Evolutionary conservation across 2,113 vertebrate genomes (phyloP).

Genomic region (Leucopternis melanops): DNA sequence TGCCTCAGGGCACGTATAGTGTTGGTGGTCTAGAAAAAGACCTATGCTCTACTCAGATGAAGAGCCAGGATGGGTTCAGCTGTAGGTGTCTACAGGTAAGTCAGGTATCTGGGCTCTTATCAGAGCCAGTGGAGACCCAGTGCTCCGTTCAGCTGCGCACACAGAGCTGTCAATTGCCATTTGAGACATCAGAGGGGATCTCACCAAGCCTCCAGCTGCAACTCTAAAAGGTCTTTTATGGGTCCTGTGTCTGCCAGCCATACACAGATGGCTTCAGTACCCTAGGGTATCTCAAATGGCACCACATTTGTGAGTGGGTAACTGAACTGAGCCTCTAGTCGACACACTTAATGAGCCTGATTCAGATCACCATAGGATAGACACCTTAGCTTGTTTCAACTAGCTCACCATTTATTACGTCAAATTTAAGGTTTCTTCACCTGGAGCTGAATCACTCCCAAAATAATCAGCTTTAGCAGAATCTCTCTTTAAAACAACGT

Average conservation of each 20-base stretch:
- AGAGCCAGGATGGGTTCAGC: not conserved
- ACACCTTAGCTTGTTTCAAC: not conserved
- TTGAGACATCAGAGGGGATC: not conserved
- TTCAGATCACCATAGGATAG: not conserved
- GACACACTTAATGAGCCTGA: not conserved
- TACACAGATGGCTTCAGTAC: not conserved
- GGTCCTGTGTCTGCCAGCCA: not conserved
- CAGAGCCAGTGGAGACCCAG: not conserved
- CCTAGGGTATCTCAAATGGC: not conserved
- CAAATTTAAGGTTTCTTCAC: not conserved
- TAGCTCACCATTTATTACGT: not conserved
- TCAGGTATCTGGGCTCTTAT: not conserved
- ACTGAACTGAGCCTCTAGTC: not conserved
- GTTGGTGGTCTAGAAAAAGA: not conserved
- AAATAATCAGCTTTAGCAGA: not conserved
- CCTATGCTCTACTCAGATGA: not conserved
- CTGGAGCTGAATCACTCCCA: not conserved
- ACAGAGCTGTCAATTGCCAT: not conserved
- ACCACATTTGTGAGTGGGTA: not conserved
- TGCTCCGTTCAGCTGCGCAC: not conserved
- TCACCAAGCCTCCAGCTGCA: not conserved
- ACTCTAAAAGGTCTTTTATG: not conserved
- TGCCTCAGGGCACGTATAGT: not conserved
- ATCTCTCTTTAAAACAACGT: not conserved
- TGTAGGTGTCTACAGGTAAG: not conserved